Conservation (phyloP, 2,888 invertebrate species). For the Watsonalla binaria region DNA sequence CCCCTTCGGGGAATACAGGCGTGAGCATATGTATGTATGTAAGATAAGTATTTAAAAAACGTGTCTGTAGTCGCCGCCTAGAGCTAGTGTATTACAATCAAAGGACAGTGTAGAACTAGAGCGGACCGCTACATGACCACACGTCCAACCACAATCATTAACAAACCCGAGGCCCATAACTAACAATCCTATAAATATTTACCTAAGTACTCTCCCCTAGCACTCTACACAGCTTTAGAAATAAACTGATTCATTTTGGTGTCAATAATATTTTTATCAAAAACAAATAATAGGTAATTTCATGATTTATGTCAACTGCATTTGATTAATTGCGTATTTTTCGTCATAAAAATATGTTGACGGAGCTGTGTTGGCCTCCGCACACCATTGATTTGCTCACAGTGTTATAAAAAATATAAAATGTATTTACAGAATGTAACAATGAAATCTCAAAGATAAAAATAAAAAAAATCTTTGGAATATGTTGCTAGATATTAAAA, state of each 20-base stretch:
- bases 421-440: constrained; percentile 2
- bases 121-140: neutral
- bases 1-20: too few relatives aligned
- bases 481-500: neutral
- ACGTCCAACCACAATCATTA: neutral
- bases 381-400: neutral
- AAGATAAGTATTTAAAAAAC: too few relatives aligned
- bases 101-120: neutral
- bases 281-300: neutral
- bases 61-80: neutral
- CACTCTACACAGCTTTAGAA: neutral
- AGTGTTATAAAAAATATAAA: constrained; percentile 8
- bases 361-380: neutral
- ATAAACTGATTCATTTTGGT: neutral
- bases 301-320: too few relatives aligned
- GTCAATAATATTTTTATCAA: neutral
- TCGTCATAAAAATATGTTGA: neutral
- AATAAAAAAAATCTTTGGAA: neutral
- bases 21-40: too few relatives aligned
- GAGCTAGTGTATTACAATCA: neutral
- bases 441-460: neutral
- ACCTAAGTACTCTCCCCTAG: neutral
- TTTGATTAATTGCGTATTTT: neutral
- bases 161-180: neutral
- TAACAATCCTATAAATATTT: neutral